phyloP scores from a whole-genome alignment of 1,140 invertebrate genomes.

The Yoshiicerus persimilis region DNA sequence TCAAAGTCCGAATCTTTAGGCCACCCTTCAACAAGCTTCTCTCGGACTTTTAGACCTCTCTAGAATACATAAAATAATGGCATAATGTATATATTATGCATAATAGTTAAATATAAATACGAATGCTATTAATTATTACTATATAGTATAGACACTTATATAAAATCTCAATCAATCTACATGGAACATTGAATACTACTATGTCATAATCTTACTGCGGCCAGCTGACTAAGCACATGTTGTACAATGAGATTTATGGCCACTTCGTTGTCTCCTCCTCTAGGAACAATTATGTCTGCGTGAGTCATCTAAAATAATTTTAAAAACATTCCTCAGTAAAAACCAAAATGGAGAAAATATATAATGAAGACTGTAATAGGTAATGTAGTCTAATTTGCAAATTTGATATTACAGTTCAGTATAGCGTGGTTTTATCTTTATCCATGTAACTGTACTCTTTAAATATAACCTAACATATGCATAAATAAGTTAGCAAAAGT shows the following conservation, averaged over 20 bases:
- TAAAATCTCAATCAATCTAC: no score
- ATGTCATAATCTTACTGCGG: slow-evolving; percentile 69
- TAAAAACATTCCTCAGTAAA: neutral
- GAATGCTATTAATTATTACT: no score
- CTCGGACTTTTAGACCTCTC: slow-evolving; percentile 88
- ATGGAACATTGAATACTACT: no score
- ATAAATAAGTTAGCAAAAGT: no score
- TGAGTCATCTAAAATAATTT: slow-evolving; percentile 74
- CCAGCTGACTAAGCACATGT: slow-evolving; percentile 93
- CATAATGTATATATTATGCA: no score
- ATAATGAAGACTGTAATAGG: neutral
- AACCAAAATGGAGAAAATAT: neutral
- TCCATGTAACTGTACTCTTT: no score
- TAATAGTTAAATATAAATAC: no score
- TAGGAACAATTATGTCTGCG: slow-evolving; percentile 85
- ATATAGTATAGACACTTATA: no score
- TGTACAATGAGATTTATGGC: slow-evolving; percentile 97
- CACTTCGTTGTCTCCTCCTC: slow-evolving; percentile 94
- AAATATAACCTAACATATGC: no score
- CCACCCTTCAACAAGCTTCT: slow-evolving; percentile 78
- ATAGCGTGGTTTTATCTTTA: no score
- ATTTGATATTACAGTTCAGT: no score
- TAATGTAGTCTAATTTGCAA: no score
- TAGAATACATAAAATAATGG: slow-evolving; percentile 57
- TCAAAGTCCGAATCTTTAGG: slow-evolving; percentile 59